Conservation (phyloP, 2,888 invertebrate genomes). For the Tenthredo distinguenda region DNA sequence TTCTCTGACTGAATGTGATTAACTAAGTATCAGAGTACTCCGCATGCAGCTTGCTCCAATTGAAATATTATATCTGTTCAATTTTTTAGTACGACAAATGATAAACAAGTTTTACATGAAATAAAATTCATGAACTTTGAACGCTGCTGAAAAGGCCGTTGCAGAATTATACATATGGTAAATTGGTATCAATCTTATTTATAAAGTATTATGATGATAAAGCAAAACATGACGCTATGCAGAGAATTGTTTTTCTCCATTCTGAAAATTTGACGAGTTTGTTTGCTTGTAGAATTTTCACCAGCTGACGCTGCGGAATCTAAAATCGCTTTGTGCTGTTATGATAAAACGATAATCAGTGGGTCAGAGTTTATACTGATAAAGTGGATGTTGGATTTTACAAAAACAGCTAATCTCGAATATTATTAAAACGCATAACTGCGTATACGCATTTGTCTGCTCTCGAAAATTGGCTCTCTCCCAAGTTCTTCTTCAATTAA, state of each 20-base stretch:
- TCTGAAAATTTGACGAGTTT: background rate
- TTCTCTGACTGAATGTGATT: background rate
- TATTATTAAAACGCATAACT: constrained; percentile 15
- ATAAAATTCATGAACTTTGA: constrained; percentile 1
- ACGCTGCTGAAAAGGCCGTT: background rate
- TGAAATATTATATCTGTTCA: background rate
- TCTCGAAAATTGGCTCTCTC: background rate
- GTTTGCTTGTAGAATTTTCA: background rate
- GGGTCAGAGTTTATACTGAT: constrained; percentile 44
- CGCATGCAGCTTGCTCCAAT: background rate
- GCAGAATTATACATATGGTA: background rate
- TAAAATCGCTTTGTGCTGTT: constrained; percentile 8
- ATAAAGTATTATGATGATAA: background rate
- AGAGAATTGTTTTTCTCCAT: background rate
- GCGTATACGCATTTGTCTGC: background rate
- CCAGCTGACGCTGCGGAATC: background rate
- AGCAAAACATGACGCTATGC: background rate
- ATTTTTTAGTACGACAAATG: background rate
- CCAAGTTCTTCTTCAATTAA: background rate
- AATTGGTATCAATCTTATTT: background rate
- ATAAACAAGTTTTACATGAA: background rate
- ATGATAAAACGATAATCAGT: constrained; percentile 19
- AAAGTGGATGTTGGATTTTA: constrained; percentile 29
- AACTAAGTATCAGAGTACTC: background rate
- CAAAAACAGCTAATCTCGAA: constrained; percentile 1